Conservation (phyloP, 2,888 invertebrate species). For the Mechanitis messenoides region DNA sequence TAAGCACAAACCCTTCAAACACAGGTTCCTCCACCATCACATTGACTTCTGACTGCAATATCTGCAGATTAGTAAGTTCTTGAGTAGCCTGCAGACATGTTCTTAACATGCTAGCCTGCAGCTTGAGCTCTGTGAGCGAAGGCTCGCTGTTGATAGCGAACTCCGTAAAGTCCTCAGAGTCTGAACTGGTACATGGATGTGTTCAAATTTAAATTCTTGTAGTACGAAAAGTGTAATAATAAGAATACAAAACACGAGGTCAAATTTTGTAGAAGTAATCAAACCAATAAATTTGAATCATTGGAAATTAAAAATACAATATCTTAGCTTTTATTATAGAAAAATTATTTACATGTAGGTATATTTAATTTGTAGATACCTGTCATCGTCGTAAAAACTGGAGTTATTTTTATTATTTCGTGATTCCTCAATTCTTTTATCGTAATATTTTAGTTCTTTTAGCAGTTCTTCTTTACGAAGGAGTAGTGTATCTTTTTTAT, state of each 20-base stretch:
- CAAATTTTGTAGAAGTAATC: no score
- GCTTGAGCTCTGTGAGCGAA: conserved; percentile 37
- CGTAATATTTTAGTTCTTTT: conserved; percentile 47
- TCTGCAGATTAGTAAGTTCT: conserved; percentile 50
- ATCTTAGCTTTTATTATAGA: no score
- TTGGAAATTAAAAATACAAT: no score
- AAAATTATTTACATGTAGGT: background rate
- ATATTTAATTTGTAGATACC: conserved; percentile 33
- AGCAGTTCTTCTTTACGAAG: conserved; percentile 48
- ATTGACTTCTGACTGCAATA: conserved; percentile 51
- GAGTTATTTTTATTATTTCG: conserved; percentile 23
- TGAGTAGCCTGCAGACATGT: conserved; percentile 54
- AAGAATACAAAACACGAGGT: no score
- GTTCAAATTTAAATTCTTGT: no score
- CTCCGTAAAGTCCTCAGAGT: conserved; percentile 42
- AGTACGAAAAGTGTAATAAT: no score
- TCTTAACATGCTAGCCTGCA: conserved; percentile 35
- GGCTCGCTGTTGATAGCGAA: conserved; percentile 36
- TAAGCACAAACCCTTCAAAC: conserved; percentile 40
- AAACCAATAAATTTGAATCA: no score
- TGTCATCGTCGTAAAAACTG: conserved; percentile 37
- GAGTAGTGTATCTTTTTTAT: conserved; percentile 43
- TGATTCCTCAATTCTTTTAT: conserved; percentile 47
- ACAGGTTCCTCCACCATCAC: conserved; percentile 45
- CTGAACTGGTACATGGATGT: conserved; percentile 46